Percentiles rank a stretch among this genome's conserved stretches.
These are phyloP conservation scores for Bothrops alternatus DNA, from an alignment of 2,797 vertebrate species.

Conservation along the genomic window DNA sequence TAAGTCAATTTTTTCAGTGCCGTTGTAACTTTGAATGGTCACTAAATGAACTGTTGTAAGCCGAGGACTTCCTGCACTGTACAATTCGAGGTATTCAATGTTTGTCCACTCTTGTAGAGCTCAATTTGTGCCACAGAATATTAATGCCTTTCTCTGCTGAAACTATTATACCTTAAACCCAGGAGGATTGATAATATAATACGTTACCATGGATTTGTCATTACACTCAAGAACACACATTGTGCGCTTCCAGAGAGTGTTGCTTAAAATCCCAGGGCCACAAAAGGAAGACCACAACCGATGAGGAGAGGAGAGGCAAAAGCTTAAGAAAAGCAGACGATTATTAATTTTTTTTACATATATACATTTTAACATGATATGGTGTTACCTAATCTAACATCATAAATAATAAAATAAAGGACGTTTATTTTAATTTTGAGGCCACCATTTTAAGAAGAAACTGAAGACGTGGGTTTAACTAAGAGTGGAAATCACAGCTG, in stretches of 20 bases:
- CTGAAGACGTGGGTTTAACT: background rate
- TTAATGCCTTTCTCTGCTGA: background rate
- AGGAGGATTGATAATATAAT: background rate
- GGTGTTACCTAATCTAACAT: constrained; percentile 4
- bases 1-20: fast-evolving
- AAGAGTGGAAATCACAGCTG: too few species aligned
- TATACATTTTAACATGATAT: background rate
- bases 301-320: background rate
- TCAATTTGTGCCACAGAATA: background rate
- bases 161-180: background rate
- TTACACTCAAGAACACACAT: background rate
- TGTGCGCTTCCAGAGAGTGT: background rate
- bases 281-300: background rate
- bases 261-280: background rate
- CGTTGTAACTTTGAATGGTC: background rate
- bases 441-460: background rate
- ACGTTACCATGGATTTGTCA: background rate
- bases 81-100: background rate
- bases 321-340: background rate
- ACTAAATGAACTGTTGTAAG: too few species aligned
- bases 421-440: background rate
- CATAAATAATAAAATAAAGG: background rate
- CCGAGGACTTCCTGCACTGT: too few species aligned
- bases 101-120: background rate
- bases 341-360: too few species aligned